Evolutionary conservation across 2,888 invertebrate species (phyloP), one percentile per base, ranked within the genome.

Genomic region (Ypsolopha sequella): DNA sequence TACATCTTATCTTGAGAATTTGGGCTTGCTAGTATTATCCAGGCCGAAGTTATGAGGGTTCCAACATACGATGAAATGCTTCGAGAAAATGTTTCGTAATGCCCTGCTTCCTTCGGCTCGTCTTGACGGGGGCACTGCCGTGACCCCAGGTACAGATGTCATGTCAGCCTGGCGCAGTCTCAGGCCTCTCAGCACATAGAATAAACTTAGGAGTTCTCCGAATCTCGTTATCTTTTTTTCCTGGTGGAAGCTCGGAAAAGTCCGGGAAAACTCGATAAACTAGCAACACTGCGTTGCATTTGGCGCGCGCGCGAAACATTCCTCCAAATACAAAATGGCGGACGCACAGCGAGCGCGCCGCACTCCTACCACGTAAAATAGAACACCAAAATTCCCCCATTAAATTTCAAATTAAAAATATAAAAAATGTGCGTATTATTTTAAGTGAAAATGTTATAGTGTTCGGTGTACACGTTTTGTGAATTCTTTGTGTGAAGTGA

Each of bases 301-400:
- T 80, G 75, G 80, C 84, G 84, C 84, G 84, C 84, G 84, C 82
- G 84, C 82, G 81, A 79, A 78, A 66, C 70, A 66, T 59, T 65
- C 65, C 67, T 38, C 64, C 68, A 70, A 73, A 80, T 70, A 55
- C 76, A 79, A 76, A 69, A 86, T 85, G 85, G 85, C 82, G 77
- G 61, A 62, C 71, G 76, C 64, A 65, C 71, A 56, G 64, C 60
- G 66, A 74, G 79, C 80, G 80, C 80, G 80, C 70, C 73, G 70
- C 70, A 71, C 73, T 63, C 73, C 59, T 63, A 58, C 55, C 36
- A 48, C 48, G 24, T 48, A 48, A 36, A 7, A 7, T 56, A 75
- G 67, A 71, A 66, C 65, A 58, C 66, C 67, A 65, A 61, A 68
- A 64, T 60, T 58, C 58, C 59, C 58, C 51, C 60, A 52, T 55